A percentile compares a stretch with the other conserved stretches of the same genome.
phyloP scores from a whole-genome alignment of 1,140 invertebrate species.

The Neelides sp. region DNA sequence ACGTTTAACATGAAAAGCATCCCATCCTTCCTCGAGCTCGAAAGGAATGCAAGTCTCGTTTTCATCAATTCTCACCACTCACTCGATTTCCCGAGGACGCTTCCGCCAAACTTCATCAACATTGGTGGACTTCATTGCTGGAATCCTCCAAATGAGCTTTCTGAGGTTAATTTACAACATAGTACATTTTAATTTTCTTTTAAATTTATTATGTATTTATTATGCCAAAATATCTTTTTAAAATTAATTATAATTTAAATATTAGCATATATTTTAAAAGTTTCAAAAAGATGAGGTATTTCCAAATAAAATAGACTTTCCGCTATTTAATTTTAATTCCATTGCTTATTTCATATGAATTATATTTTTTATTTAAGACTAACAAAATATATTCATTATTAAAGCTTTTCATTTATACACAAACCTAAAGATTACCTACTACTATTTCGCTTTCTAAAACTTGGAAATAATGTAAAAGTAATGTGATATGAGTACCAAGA shows the following conservation, averaged over 20 bases:
- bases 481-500: neutral
- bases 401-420: no score
- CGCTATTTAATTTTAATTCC: neutral
- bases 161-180: neutral
- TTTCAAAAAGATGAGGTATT: neutral
- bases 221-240: neutral
- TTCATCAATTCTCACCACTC: slow-evolving; percentile 11
- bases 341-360: no score
- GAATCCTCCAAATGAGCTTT: neutral
- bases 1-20: neutral
- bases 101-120: slow-evolving; percentile 1
- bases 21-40: slow-evolving; percentile 5
- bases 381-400: no score
- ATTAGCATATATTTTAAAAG: neutral
- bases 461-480: neutral
- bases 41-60: slow-evolving; percentile 11
- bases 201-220: neutral
- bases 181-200: neutral
- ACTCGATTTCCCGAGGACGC: slow-evolving; percentile 12
- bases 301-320: neutral
- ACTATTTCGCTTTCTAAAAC: neutral
- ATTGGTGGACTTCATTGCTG: slow-evolving; percentile 13
- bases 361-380: no score
- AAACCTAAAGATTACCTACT: no score
- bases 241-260: neutral